Percentiles rank a stretch among this genome's conserved stretches.
Conservation (phyloP, 2,797 vertebrate species). For the Melanotaenia trifasciata region DNA sequence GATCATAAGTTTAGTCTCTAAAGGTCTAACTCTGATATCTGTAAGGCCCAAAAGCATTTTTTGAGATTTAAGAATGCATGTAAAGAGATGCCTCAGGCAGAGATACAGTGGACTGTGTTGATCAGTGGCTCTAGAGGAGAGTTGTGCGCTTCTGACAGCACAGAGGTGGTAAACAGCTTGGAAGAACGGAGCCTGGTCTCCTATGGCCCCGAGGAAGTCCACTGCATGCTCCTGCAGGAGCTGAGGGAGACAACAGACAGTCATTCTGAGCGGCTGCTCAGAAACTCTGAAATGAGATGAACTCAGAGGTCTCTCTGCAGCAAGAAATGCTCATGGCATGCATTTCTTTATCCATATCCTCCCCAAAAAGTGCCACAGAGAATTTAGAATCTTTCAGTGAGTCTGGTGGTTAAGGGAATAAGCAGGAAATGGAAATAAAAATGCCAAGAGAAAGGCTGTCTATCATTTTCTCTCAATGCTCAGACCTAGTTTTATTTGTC, state of each 20-base stretch:
- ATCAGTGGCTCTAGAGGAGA: conserved; percentile 55
- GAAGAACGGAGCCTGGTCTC: conserved; percentile 61
- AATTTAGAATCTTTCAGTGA: conserved; percentile 73
- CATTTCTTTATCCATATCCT: conserved; percentile 66
- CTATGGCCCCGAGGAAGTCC: conserved; percentile 64
- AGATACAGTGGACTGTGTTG: conserved; percentile 53
- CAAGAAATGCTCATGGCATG: conserved; percentile 60
- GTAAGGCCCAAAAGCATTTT: conserved; percentile 34
- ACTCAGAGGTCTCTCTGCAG: conserved; percentile 71
- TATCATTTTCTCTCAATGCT: conserved; percentile 71
- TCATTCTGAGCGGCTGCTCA: conserved; percentile 61
- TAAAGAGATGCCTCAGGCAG: conserved; percentile 43
- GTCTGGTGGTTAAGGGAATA: conserved; percentile 62
- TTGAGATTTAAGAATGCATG: conserved; percentile 21
- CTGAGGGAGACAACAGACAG: conserved; percentile 58
- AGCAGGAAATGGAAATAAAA: conserved; percentile 65
- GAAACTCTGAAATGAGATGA: conserved; percentile 80
- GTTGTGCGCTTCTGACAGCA: conserved; percentile 62
- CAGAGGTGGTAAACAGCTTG: conserved; percentile 62
- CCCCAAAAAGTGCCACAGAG: conserved; percentile 70
- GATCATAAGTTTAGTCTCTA: conserved; percentile 49
- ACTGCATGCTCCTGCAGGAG: conserved; percentile 56
- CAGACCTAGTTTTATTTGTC: conserved; percentile 74
- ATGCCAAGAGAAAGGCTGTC: conserved; percentile 67
- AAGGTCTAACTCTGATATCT: conserved; percentile 47